These are phyloP conservation scores for Panagrolaimus sp. DNA, from an alignment of 1,140 invertebrate genomes.

Conservation along the genomic window DNA sequence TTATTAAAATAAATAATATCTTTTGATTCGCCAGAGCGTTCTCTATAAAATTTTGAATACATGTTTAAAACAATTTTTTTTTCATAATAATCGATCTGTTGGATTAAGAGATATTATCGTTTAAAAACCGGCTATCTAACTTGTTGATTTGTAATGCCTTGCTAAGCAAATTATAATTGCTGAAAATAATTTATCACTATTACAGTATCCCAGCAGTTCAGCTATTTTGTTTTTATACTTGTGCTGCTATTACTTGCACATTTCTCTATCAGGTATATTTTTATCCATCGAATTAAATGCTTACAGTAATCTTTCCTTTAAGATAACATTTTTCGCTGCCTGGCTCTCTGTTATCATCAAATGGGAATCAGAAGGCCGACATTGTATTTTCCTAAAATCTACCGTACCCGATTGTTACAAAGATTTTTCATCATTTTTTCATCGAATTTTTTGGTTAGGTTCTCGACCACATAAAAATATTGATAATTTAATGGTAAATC, in stretches of 20 bases:
- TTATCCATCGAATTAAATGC: slow-evolving; percentile 64
- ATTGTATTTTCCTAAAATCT: slow-evolving; percentile 43
- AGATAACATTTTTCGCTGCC: slow-evolving; percentile 54
- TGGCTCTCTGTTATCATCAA: slow-evolving; percentile 41
- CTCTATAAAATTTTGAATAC: too few relatives aligned
- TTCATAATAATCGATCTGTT: too few relatives aligned
- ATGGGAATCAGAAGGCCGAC: slow-evolving; percentile 46
- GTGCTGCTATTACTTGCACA: slow-evolving; percentile 81
- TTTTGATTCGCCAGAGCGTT: too few relatives aligned
- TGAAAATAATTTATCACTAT: neutral
- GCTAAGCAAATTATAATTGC: too few relatives aligned
- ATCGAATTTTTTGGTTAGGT: slow-evolving; percentile 45
- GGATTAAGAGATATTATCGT: too few relatives aligned
- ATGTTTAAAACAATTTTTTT: too few relatives aligned
- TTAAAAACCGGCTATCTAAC: too few relatives aligned
- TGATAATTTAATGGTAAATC: slow-evolving; percentile 30
- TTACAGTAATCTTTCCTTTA: too few relatives aligned
- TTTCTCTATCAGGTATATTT: slow-evolving; percentile 83
- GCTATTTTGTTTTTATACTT: slow-evolving; percentile 93
- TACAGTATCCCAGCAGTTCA: slow-evolving; percentile 65
- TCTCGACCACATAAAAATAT: slow-evolving; percentile 42
- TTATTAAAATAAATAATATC: too few relatives aligned
- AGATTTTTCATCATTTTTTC: slow-evolving; percentile 17
- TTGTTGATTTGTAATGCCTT: too few relatives aligned
- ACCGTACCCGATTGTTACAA: slow-evolving; percentile 35